phyloP scores from a whole-genome alignment of 2,113 vertebrate genomes.

The Salminus brasiliensis region DNA sequence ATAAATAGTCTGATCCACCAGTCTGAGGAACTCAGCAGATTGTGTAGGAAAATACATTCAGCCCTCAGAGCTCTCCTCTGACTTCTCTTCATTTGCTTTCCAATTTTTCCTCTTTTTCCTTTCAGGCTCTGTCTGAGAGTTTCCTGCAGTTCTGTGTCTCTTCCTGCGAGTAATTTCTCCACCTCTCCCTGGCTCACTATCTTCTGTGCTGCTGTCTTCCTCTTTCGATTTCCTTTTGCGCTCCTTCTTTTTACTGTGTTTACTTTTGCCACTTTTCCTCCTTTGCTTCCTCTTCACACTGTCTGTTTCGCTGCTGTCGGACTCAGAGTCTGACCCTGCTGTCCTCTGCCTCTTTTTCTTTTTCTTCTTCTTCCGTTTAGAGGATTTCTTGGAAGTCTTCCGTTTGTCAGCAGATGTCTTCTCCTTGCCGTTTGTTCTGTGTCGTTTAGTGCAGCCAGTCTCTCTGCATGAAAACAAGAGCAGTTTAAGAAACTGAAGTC shows the following conservation, averaged over 20 bases:
- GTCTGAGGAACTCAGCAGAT: too few relatives aligned
- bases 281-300: constrained; percentile 59
- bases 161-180: constrained; percentile 57
- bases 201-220: constrained; percentile 64
- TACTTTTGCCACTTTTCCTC: constrained; percentile 72
- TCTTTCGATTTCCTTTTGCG: constrained; percentile 67
- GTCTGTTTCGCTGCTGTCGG: constrained; percentile 58
- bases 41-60: constrained; percentile 45
- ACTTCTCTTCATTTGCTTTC: constrained; percentile 86
- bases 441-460: constrained; percentile 71
- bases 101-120: constrained; percentile 83
- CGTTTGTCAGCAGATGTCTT: constrained; percentile 72
- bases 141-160: constrained; percentile 64
- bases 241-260: constrained; percentile 70
- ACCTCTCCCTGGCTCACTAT: constrained; percentile 52
- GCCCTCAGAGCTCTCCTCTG: constrained; percentile 85
- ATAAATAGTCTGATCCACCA: background rate
- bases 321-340: constrained; percentile 70
- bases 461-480: constrained; percentile 64
- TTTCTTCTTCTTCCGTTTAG: constrained; percentile 88
- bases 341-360: constrained; percentile 78
- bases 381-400: constrained; percentile 86
- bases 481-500: background rate
- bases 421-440: constrained; percentile 76
- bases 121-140: constrained; percentile 64